These are phyloP conservation scores for Erethizon dorsatum DNA, from an alignment of 2,797 vertebrate genomes.

Conservation along the genomic window DNA sequence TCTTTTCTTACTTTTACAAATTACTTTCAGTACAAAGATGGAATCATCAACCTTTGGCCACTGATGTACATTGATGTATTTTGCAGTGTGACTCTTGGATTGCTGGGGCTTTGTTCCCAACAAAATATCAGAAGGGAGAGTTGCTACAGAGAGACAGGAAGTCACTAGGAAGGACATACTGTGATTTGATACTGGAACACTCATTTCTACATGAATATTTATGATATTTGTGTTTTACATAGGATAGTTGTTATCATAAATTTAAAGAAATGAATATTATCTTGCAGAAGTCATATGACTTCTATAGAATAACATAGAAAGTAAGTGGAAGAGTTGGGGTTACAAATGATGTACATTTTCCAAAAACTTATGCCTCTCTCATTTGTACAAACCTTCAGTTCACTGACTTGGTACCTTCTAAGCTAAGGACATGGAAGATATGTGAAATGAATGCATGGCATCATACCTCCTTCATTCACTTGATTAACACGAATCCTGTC, in stretches of 20 bases:
- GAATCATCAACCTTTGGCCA: background rate
- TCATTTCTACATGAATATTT: background rate
- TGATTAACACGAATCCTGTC: background rate
- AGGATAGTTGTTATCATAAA: background rate
- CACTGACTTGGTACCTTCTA: background rate
- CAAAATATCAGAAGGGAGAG: background rate
- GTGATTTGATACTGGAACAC: background rate
- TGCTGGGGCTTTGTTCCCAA: background rate
- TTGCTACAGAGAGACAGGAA: background rate
- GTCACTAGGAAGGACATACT: background rate
- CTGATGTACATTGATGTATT: background rate
- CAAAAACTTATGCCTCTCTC: background rate
- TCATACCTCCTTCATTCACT: background rate
- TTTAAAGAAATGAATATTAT: background rate
- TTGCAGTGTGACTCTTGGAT: background rate
- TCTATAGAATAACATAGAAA: background rate
- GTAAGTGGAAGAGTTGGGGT: background rate
- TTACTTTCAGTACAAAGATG: conserved; percentile 36
- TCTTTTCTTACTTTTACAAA: conserved; percentile 23
- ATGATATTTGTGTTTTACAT: background rate
- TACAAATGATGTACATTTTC: background rate
- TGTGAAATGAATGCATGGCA: background rate
- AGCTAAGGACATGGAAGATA: background rate
- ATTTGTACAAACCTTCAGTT: background rate
- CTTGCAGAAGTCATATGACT: background rate